A percentile compares a stretch with the other conserved stretches of the same genome.
Evolutionary conservation across 2,888 invertebrate genomes (phyloP).

Genomic region (Blastobasis lacticolella): DNA sequence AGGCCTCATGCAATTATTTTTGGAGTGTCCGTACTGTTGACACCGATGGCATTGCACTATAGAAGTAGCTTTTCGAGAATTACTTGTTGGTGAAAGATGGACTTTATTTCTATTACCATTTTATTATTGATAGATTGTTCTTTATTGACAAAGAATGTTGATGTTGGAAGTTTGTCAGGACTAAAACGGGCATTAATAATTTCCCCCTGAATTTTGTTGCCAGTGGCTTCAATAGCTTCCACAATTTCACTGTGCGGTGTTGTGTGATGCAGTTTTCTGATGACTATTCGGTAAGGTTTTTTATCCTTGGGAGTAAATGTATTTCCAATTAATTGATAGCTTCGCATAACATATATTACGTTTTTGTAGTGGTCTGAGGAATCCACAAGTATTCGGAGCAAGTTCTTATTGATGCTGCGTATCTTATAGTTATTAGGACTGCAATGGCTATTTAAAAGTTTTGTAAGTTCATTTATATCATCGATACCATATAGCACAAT

Average conservation of each 20-base stretch:
- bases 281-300: neutral
- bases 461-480: neutral
- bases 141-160: neutral
- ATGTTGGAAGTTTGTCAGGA: neutral
- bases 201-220: neutral
- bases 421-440: too few relatives aligned
- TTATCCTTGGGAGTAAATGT: conserved; percentile 1
- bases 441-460: neutral
- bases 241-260: neutral
- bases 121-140: neutral
- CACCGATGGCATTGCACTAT: conserved; percentile 7
- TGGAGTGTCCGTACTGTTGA: conserved; percentile 10
- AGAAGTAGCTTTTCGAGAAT: neutral
- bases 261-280: neutral
- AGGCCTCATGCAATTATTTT: neutral
- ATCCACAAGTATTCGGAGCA: neutral
- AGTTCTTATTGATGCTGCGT: neutral
- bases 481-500: neutral
- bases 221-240: neutral
- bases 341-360: neutral
- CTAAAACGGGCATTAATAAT: neutral
- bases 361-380: neutral
- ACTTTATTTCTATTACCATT: neutral
- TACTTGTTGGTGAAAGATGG: conserved; percentile 1
- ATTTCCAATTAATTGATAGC: neutral